These are phyloP conservation scores for Carabus problematicus DNA, from an alignment of 2,888 invertebrate genomes.

Conservation along the genomic window DNA sequence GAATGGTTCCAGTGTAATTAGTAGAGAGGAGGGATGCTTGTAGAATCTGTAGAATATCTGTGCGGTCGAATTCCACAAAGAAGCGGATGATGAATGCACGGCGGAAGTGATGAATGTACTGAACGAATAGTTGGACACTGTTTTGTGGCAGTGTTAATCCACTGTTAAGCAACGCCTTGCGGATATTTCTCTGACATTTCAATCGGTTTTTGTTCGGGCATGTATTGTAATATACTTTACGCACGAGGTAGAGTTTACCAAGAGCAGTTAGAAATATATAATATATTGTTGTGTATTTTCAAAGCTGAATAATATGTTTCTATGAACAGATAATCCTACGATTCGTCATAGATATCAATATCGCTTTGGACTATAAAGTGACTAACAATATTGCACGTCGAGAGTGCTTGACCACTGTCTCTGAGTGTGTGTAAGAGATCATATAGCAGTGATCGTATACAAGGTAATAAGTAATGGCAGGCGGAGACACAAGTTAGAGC, in stretches of 20 bases:
- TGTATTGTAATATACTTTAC: too few species aligned
- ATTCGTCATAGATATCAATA: too few species aligned
- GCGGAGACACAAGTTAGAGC: not conserved
- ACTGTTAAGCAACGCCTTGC: conserved; percentile 30
- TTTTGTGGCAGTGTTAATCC: conserved; percentile 35
- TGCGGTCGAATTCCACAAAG: conserved; percentile 24
- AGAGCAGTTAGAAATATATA: too few species aligned
- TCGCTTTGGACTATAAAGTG: too few species aligned
- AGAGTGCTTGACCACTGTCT: too few species aligned
- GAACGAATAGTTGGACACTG: conserved; percentile 3
- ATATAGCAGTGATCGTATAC: conserved; percentile 1
- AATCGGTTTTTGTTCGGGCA: conserved; percentile 10
- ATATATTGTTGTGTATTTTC: too few species aligned
- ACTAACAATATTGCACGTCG: too few species aligned
- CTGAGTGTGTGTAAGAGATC: not conserved
- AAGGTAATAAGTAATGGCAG: conserved; percentile 26
- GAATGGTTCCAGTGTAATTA: conserved; percentile 25
- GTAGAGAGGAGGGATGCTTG: conserved; percentile 6
- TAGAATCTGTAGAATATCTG: conserved; percentile 6
- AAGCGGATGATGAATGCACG: conserved; percentile 33
- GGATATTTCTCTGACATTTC: conserved; percentile 32
- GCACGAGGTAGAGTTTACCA: too few species aligned
- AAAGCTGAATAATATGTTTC: too few species aligned
- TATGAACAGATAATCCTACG: too few species aligned
- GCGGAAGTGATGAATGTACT: conserved; percentile 3